Conservation (phyloP, 2,888 invertebrate species). For the Drosophila anceps region DNA sequence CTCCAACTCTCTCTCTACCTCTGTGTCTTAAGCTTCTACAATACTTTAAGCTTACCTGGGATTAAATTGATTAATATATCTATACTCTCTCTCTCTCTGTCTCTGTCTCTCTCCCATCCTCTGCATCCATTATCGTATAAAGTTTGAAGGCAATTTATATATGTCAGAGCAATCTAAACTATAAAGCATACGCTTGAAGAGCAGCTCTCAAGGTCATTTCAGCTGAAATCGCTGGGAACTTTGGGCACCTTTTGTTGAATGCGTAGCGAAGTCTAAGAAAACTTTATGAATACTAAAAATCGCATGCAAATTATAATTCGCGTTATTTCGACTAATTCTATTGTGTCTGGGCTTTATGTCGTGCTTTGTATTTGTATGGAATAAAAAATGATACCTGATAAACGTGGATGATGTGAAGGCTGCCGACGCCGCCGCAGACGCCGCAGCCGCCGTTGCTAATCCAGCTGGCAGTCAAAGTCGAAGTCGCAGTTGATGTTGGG, state of each 20-base stretch:
- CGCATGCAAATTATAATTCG: conserved; percentile 45
- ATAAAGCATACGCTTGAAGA: background rate
- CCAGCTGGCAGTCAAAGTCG: conserved; percentile 16
- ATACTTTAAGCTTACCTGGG: too few relatives aligned
- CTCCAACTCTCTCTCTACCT: background rate
- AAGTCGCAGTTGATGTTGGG: conserved; percentile 13
- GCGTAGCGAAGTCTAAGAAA: conserved; percentile 13
- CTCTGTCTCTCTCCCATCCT: background rate
- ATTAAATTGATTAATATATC: too few relatives aligned
- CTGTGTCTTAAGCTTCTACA: background rate
- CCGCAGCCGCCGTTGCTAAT: conserved; percentile 10
- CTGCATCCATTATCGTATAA: background rate
- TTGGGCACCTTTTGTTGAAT: conserved; percentile 10
- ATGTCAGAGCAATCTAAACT: background rate
- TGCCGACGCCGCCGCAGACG: background rate
- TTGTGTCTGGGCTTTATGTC: conserved; percentile 25
- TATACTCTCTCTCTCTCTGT: too few relatives aligned
- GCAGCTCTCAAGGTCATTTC: conserved; percentile 28
- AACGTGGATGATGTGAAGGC: conserved; percentile 49
- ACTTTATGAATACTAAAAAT: conserved; percentile 13
- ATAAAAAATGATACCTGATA: conserved; percentile 16
- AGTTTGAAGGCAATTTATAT: background rate
- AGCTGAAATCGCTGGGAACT: conserved; percentile 26
- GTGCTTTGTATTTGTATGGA: background rate
- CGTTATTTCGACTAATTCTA: conserved; percentile 43